Percentiles rank a stretch among this genome's conserved stretches.
Evolutionary conservation across 2,113 vertebrate genomes (phyloP).

Genomic region (Colius striatus): DNA sequence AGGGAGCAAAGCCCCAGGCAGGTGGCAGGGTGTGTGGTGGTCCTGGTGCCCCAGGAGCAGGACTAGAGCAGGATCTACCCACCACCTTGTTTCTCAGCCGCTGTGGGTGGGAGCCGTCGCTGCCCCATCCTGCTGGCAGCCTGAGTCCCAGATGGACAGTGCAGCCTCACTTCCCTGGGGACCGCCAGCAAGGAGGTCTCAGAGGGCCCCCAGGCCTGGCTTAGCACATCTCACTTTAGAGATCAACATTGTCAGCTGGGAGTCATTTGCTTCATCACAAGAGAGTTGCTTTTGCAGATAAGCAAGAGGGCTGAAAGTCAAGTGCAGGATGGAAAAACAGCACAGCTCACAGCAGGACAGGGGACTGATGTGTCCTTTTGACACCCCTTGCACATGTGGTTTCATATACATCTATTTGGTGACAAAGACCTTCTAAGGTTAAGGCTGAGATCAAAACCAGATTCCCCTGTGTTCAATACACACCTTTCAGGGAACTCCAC

Average conservation of each 20-base stretch:
- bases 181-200: background rate
- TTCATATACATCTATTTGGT: accelerated
- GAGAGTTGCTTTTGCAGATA: background rate
- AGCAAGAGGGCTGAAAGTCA: background rate
- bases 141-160: background rate
- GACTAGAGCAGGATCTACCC: background rate
- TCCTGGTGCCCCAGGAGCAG: accelerated
- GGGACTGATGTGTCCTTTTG: accelerated
- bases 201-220: background rate
- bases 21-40: background rate
- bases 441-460: background rate
- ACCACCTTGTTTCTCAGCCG: background rate
- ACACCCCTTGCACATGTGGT: accelerated
- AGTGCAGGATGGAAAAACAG: background rate
- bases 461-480: accelerated
- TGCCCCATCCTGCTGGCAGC: accelerated
- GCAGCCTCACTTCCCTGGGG: background rate
- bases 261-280: background rate
- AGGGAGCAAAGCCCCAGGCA: background rate
- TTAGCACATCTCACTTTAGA: accelerated
- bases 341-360: background rate
- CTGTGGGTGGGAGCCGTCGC: background rate
- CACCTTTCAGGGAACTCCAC: too few relatives aligned
- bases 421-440: accelerated
- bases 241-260: background rate